These are phyloP conservation scores for Sarcophaga variegata DNA, from an alignment of 2,888 invertebrate species.

Conservation along the genomic window DNA sequence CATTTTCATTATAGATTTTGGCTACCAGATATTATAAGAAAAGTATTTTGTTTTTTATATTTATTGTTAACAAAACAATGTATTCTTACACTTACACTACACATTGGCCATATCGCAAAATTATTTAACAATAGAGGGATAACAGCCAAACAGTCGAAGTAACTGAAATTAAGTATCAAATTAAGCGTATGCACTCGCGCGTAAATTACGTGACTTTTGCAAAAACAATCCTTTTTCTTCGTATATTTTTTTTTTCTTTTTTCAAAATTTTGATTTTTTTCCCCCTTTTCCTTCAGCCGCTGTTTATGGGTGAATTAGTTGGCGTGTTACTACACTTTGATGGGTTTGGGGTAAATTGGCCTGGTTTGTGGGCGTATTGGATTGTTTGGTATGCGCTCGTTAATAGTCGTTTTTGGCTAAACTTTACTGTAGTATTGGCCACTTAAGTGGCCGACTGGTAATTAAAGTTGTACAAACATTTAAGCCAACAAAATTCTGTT, in stretches of 20 bases:
- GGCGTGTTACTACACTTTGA: neutral
- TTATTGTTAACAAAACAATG: constrained; percentile 1
- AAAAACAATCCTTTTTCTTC: constrained; percentile 8
- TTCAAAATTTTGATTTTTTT: neutral
- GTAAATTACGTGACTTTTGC: constrained; percentile 64
- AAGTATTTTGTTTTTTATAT: neutral
- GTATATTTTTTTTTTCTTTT: neutral
- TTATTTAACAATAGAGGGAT: constrained; percentile 32
- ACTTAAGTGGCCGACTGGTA: constrained; percentile 65
- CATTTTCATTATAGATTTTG: constrained; percentile 12
- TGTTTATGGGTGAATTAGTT: neutral
- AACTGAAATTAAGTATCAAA: constrained; percentile 55
- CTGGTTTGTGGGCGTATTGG: constrained; percentile 18
- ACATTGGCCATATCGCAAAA: constrained; percentile 4
- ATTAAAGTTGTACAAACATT: constrained; percentile 64
- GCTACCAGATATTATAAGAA: neutral
- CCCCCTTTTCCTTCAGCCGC: neutral
- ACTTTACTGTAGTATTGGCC: constrained; percentile 56
- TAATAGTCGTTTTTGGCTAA: constrained; percentile 52
- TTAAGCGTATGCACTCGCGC: constrained; percentile 66
- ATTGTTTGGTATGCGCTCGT: constrained; percentile 29
- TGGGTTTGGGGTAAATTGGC: neutral
- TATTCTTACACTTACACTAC: neutral
- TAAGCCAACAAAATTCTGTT: constrained; percentile 47
- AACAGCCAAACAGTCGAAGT: constrained; percentile 1